Evolutionary conservation across 2,797 vertebrate species (phyloP).

Genomic region (Chanos chanos): DNA sequence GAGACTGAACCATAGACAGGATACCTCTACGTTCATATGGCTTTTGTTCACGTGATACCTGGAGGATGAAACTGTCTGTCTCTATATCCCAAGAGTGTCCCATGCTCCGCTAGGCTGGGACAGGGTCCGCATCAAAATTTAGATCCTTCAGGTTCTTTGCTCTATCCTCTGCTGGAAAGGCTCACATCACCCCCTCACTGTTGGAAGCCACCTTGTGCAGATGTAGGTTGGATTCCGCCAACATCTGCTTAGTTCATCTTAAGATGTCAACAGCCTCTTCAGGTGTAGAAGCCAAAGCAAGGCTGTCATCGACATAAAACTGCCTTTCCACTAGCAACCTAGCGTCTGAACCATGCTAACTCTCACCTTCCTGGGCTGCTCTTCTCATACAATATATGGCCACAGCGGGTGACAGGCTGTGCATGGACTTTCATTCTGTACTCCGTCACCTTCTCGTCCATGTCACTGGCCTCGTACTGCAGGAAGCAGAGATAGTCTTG

Average conservation of each 20-base stretch:
- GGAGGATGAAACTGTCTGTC: neutral
- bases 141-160: neutral
- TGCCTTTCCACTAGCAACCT: neutral
- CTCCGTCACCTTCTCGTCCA: neutral
- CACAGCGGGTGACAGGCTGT: neutral
- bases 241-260: neutral
- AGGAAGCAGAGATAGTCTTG: slow-evolving; percentile 1
- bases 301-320: neutral
- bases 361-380: neutral
- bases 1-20: no score
- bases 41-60: neutral
- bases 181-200: neutral
- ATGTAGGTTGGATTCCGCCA: neutral
- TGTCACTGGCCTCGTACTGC: neutral
- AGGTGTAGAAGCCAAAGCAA: neutral
- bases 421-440: slow-evolving; percentile 5
- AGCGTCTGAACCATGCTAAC: neutral
- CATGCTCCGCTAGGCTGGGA: slow-evolving; percentile 4
- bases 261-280: neutral
- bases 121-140: neutral
- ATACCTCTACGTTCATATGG: slow-evolving; percentile 2
- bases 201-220: slow-evolving; percentile 2
- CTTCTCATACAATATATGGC: neutral
- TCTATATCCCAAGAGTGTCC: neutral
- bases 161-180: neutral